Conservation (phyloP, 2,888 invertebrate genomes). For the Spialia ferax region DNA sequence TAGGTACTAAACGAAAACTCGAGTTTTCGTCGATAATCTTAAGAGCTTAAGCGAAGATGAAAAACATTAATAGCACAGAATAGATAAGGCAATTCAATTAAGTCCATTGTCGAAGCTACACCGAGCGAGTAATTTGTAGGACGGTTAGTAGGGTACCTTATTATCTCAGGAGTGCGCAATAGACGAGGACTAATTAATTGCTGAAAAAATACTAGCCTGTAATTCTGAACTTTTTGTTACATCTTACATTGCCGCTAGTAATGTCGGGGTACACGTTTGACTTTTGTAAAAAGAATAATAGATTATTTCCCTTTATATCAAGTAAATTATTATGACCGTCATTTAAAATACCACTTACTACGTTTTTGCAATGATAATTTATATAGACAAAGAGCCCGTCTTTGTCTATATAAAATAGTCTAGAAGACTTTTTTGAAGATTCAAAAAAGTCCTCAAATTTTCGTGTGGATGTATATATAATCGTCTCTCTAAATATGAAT, state of each 20-base stretch:
- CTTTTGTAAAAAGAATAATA: too few relatives aligned
- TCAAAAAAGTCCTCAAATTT: too few relatives aligned
- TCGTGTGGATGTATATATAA: too few relatives aligned
- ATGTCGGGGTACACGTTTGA: not conserved
- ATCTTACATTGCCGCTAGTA: not conserved
- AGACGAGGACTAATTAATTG: conserved; percentile 1
- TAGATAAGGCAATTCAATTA: conserved; percentile 11
- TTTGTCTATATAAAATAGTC: too few relatives aligned
- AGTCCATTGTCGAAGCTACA: conserved; percentile 10
- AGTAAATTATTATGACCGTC: too few relatives aligned
- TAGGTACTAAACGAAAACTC: not conserved
- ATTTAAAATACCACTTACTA: too few relatives aligned
- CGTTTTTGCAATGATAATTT: too few relatives aligned
- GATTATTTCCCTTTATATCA: too few relatives aligned
- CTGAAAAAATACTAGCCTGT: conserved; percentile 4
- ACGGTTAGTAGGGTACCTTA: not conserved
- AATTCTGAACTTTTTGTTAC: not conserved
- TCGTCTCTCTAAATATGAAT: too few relatives aligned
- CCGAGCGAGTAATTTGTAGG: conserved; percentile 7
- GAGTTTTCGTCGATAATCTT: conserved; percentile 3
- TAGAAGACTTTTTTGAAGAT: too few relatives aligned
- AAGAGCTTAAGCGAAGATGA: conserved; percentile 2
- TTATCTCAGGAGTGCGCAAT: not conserved
- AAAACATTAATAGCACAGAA: conserved; percentile 12
- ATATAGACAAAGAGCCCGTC: too few relatives aligned